phyloP scores from a whole-genome alignment of 2,113 vertebrate genomes.

The Apodemus sylvaticus region DNA sequence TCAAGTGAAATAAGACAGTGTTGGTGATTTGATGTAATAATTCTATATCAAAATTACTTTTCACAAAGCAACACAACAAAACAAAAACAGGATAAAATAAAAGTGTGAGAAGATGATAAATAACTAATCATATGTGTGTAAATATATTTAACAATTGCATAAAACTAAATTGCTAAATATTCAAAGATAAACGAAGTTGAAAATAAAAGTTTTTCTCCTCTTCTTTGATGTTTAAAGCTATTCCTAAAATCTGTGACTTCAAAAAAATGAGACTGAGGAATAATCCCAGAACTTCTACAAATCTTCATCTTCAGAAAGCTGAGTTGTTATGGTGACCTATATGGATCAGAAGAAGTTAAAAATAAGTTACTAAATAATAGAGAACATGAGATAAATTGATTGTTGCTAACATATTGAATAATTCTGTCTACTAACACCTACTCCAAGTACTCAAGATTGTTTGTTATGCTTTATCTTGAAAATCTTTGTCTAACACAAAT shows the following conservation, averaged over 20 bases:
- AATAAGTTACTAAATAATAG: background rate
- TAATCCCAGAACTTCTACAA: background rate
- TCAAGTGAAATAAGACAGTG: background rate
- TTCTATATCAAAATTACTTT: background rate
- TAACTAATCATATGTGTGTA: background rate
- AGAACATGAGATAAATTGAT: background rate
- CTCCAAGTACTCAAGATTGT: background rate
- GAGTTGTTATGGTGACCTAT: background rate
- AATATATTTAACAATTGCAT: background rate
- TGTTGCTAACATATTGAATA: background rate
- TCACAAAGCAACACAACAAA: background rate
- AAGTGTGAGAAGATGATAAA: background rate
- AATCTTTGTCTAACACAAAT: background rate
- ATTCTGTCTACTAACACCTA: background rate
- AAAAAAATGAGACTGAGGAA: background rate
- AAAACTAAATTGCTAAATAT: background rate
- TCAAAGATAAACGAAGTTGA: slow-evolving; percentile 3
- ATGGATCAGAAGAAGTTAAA: background rate
- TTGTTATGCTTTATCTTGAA: background rate
- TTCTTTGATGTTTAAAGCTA: background rate
- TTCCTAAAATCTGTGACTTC: background rate
- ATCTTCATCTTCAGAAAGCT: background rate
- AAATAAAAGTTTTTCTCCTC: background rate
- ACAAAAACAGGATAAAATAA: background rate
- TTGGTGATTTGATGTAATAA: slow-evolving; percentile 22